Evolutionary conservation across 2,888 invertebrate genomes (phyloP), one percentile per base, ranked within the genome.

Genomic region (Mesochorus sp.): DNA sequence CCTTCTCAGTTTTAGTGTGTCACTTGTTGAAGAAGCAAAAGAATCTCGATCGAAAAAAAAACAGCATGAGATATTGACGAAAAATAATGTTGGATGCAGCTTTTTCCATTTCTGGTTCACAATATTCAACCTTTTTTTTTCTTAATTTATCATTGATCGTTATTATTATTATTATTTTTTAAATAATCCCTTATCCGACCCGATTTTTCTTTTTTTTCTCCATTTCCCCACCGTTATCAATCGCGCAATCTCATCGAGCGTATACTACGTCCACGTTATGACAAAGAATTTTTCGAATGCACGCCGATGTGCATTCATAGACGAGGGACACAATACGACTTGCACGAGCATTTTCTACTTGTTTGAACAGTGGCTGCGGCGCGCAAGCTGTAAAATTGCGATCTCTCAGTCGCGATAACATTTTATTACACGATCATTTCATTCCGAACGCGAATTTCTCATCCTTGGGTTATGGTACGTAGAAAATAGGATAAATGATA

Each of bases 311-410:
- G 1, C 14, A 0, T 12, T n/a, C 0, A 12, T 0, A 1, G 24
- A 12, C 31, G 37, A 10, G 37, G 37, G 12, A 53, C 26, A 14
- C 37, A 47, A 55, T 42, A 8, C 42, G n/a, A 10, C 10, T 37
- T 47, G 53, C n/a, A n/a, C n/a, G n/a, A n/a, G 37, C 17, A 44
- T 74, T 74, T 78, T 62, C 57, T 64, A 64, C 74, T 74, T 53
- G 68, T 34, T 57, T 51, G 64, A 55, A 53, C 64, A 59, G 42
- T 57, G 64, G 57, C 64, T 70, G 72, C 61, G n/a, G n/a, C n/a
- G 39, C 12, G 62, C 59, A 14, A 44, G 37, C 42, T 64, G 42
- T 70, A 47, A 53, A 64, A 74, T 70, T 59, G 44, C 8, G 34
- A 74, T 70, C 59, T 62, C 47, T 17, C 31, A 67, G 59, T 14